A percentile compares a stretch with the other conserved stretches of the same genome.
Conservation (phyloP, 1,140 invertebrate species). For the Parapsyche elsis region DNA sequence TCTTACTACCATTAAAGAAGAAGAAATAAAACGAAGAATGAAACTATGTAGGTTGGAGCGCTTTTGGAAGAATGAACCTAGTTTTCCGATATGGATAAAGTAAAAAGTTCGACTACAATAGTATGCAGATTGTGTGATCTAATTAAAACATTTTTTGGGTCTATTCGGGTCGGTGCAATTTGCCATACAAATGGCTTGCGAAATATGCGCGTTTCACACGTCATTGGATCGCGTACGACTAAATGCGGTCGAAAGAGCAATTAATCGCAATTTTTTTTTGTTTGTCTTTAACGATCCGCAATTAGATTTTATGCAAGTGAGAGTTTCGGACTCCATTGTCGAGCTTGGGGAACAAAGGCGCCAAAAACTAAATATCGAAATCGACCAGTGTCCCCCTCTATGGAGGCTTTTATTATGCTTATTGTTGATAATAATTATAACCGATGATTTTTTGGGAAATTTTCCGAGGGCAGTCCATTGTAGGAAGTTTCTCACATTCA, state of each 20-base stretch:
- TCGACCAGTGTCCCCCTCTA: conserved; percentile 6
- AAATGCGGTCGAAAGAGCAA: conserved; percentile 13
- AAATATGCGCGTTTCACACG: background rate
- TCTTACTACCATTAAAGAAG: no score
- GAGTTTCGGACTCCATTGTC: conserved; percentile 51
- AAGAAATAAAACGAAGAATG: no score
- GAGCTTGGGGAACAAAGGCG: conserved; percentile 28
- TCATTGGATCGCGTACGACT: background rate
- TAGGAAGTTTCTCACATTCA: conserved; percentile 3
- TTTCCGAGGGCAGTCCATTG: background rate
- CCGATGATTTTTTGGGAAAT: conserved; percentile 34
- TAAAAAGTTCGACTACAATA: no score
- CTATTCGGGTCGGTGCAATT: no score
- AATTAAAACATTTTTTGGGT: no score
- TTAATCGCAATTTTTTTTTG: background rate
- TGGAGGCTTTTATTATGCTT: conserved; percentile 40
- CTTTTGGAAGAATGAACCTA: no score
- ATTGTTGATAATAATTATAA: conserved; percentile 49
- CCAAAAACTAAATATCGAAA: conserved; percentile 18
- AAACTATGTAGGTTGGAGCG: no score
- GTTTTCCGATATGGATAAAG: no score
- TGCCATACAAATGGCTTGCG: no score
- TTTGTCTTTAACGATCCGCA: conserved; percentile 35
- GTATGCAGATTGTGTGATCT: no score
- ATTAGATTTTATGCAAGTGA: conserved; percentile 52